These are phyloP conservation scores for Trogon surrucura DNA, from an alignment of 2,113 vertebrate species.

Conservation along the genomic window DNA sequence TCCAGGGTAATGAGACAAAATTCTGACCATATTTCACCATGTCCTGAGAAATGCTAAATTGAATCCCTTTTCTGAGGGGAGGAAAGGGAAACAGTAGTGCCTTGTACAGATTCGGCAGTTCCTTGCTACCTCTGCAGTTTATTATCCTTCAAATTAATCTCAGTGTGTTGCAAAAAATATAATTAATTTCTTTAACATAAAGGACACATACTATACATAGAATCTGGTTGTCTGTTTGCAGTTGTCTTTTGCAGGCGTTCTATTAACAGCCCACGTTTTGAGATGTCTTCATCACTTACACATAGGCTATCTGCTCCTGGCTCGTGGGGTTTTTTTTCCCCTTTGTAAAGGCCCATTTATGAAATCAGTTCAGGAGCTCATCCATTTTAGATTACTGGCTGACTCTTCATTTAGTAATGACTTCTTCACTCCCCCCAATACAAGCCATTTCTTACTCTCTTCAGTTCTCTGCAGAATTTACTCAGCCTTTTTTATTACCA, in stretches of 20 bases:
- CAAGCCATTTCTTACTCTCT: background rate
- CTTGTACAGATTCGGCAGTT: background rate
- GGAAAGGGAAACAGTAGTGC: background rate
- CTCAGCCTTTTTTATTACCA: slow-evolving; percentile 26
- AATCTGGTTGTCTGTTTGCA: slow-evolving; percentile 3
- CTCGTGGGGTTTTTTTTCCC: background rate
- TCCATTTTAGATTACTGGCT: slow-evolving; percentile 42
- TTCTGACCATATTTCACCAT: background rate
- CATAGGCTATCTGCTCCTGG: slow-evolving; percentile 17
- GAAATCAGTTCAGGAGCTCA: slow-evolving; percentile 47
- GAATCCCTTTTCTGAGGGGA: background rate
- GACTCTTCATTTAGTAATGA: background rate
- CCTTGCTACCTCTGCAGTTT: background rate
- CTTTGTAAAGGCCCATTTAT: slow-evolving; percentile 48
- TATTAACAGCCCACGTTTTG: background rate
- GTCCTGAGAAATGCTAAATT: background rate
- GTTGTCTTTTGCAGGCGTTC: slow-evolving; percentile 3
- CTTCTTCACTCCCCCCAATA: background rate
- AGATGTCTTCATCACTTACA: slow-evolving; percentile 37
- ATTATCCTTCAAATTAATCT: slow-evolving; percentile 1
- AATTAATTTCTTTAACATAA: slow-evolving; percentile 22
- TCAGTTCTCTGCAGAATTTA: slow-evolving; percentile 11
- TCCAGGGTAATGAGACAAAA: background rate
- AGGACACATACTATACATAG: background rate
- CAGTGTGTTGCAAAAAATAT: background rate